phyloP scores from a whole-genome alignment of 2,888 invertebrate genomes.

The Cephus nigrinus region DNA sequence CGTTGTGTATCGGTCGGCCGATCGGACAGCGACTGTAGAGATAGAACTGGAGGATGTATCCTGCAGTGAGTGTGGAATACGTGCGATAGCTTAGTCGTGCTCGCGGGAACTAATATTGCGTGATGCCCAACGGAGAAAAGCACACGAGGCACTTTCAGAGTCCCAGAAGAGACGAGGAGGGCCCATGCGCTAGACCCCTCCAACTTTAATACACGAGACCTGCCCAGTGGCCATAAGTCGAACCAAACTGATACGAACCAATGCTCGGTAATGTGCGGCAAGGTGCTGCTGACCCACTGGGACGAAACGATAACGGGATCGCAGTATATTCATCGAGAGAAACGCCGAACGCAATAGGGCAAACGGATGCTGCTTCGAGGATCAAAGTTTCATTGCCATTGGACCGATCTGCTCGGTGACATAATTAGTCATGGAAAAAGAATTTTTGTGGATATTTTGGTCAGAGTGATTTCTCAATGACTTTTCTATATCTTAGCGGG shows the following conservation, averaged over 20 bases:
- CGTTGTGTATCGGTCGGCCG: background rate
- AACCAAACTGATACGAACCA: background rate
- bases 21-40: background rate
- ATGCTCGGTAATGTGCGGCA: slow-evolving; percentile 26
- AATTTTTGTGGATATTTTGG: background rate
- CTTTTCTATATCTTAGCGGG: background rate
- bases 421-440: background rate
- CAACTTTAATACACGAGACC: background rate
- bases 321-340: slow-evolving; percentile 16
- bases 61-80: slow-evolving; percentile 27
- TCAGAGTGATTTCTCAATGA: background rate
- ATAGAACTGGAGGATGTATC: background rate
- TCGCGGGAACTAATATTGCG: slow-evolving; percentile 57
- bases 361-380: background rate
- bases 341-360: background rate
- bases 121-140: slow-evolving; percentile 48
- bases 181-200: background rate
- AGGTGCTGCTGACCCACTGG: slow-evolving; percentile 63
- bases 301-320: slow-evolving; percentile 61
- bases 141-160: slow-evolving; percentile 54
- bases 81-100: slow-evolving; percentile 49
- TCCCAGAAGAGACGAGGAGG: slow-evolving; percentile 14
- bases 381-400: background rate
- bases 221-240: background rate
- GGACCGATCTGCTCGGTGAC: background rate